Evolutionary conservation across 37 sponge, comb jelly and placozoan species (phyloP).

Genomic region (Halisarca cf. caerulea): DNA sequence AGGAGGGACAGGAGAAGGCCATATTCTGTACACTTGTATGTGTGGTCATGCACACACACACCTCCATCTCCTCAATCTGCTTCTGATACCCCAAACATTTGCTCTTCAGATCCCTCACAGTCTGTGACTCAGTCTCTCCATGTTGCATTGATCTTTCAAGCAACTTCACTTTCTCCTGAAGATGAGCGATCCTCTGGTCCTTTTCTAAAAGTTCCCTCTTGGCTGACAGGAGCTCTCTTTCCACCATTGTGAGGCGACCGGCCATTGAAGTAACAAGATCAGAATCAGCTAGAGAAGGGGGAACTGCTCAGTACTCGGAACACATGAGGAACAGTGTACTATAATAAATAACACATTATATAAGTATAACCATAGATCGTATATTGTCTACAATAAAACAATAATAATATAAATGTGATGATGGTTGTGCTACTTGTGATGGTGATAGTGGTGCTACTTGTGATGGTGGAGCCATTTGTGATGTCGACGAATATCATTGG

Average conservation of each 20-base stretch:
- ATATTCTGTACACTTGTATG: background rate
- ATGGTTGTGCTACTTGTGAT: no score
- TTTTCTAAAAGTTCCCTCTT: slow-evolving; percentile 70
- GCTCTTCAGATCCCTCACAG: slow-evolving; percentile 4
- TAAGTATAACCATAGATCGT: no score
- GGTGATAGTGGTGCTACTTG: no score
- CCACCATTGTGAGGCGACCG: slow-evolving; percentile 51
- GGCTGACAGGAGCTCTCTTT: slow-evolving; percentile 64
- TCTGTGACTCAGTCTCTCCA: background rate
- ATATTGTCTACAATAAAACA: no score
- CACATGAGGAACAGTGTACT: no score
- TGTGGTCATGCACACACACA: no score
- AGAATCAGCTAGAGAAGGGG: no score
- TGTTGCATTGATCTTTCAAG: background rate
- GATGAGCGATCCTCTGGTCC: slow-evolving; percentile 36
- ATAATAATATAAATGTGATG: no score
- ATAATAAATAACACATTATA: no score
- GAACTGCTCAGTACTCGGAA: no score
- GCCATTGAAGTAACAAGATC: slow-evolving; percentile 81
- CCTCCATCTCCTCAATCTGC: slow-evolving; percentile 90
- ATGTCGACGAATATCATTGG: no score
- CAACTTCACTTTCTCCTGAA: slow-evolving; percentile 52
- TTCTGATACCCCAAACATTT: slow-evolving; percentile 64
- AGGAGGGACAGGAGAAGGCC: background rate
- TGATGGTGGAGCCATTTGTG: no score